Evolutionary conservation across 1,140 invertebrate species (phyloP).

Genomic region (Platyura marginata): DNA sequence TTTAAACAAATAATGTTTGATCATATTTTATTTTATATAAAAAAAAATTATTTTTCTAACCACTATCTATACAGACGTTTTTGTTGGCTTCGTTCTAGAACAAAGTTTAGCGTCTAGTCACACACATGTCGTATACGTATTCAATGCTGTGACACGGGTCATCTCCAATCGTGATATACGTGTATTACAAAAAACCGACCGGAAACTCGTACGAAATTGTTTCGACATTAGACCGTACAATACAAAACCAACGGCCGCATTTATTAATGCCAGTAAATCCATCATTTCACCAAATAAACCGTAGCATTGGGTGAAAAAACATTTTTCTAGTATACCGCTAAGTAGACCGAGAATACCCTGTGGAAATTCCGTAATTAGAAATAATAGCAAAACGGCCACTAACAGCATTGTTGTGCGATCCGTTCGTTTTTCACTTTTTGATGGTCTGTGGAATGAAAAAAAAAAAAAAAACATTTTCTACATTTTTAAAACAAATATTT

Average conservation of each 20-base stretch:
- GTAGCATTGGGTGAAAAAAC: conserved; percentile 56
- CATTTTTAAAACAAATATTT: background rate
- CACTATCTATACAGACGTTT: no score
- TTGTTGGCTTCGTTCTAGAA: no score
- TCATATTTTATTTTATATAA: no score
- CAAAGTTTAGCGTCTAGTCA: conserved; percentile 23
- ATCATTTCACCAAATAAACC: conserved; percentile 71
- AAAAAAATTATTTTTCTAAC: no score
- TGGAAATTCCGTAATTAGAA: conserved; percentile 74
- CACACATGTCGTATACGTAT: conserved; percentile 32
- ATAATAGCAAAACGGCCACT: conserved; percentile 67
- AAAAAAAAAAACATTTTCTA: background rate
- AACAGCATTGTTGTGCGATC: conserved; percentile 83
- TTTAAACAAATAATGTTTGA: no score
- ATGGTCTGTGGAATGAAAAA: conserved; percentile 16
- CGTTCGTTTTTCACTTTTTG: conserved; percentile 46
- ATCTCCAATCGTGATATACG: conserved; percentile 26
- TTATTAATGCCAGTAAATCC: conserved; percentile 80
- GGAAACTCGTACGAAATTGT: conserved; percentile 78
- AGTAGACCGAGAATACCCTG: conserved; percentile 58
- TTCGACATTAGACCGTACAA: conserved; percentile 88
- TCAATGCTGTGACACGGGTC: conserved; percentile 23
- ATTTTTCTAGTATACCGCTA: conserved; percentile 48
- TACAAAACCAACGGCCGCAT: conserved; percentile 85
- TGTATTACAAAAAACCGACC: conserved; percentile 42